Percentiles rank a stretch among this genome's conserved stretches.
Evolutionary conservation across 2,113 vertebrate species (phyloP).

Genomic region (Pan troglodytes): NHGRI_mPanTro3-v2.1_pri NC_072401.2:27763501-27764000

Average conservation of each 20-base stretch:
- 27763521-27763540: slow-evolving; percentile 49
- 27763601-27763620: neutral
- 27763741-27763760: neutral
- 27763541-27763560: slow-evolving; percentile 10
- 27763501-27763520: neutral
- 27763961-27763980: neutral
- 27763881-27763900: neutral
- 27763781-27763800: neutral
- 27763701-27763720: neutral
- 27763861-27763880: neutral
- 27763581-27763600: slow-evolving; percentile 21
- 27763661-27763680: neutral
- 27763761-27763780: neutral
- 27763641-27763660: neutral
- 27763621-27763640: slow-evolving; percentile 49
- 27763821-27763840: neutral
- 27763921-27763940: neutral
- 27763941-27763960: neutral
- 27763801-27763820: neutral
- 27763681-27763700: neutral
- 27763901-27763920: neutral
- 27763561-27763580: slow-evolving; percentile 50
- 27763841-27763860: neutral
- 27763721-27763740: neutral
- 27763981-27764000: neutral